Conservation (phyloP, 2,888 invertebrate species). For the Melieria crassipennis region DNA sequence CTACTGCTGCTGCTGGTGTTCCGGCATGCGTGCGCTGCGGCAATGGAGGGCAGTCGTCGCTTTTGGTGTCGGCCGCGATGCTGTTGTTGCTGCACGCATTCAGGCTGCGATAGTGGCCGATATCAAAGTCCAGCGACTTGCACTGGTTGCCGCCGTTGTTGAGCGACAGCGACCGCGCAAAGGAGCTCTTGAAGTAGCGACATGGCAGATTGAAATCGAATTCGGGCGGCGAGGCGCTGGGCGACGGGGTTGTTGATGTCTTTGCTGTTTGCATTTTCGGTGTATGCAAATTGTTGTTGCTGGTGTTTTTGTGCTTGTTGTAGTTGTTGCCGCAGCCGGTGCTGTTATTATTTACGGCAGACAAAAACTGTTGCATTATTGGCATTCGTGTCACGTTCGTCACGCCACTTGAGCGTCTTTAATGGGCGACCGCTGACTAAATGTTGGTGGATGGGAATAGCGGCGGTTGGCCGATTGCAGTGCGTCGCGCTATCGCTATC, state of each 20-base stretch:
- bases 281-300: slow-evolving; percentile 19
- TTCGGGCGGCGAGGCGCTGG: slow-evolving; percentile 54
- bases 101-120: slow-evolving; percentile 21
- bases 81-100: slow-evolving; percentile 34
- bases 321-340: not conserved
- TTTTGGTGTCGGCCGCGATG: slow-evolving; percentile 42
- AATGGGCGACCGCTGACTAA: too few species aligned
- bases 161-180: slow-evolving; percentile 68
- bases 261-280: slow-evolving; percentile 12
- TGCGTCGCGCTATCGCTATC: not conserved
- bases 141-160: slow-evolving; percentile 44
- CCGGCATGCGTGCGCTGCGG: slow-evolving; percentile 45
- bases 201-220: slow-evolving; percentile 65
- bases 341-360: slow-evolving; percentile 13
- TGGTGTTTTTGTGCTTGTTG: slow-evolving; percentile 4
- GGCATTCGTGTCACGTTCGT: slow-evolving; percentile 26
- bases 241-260: slow-evolving; percentile 21
- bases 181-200: slow-evolving; percentile 69
- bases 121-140: slow-evolving; percentile 28
- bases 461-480: not conserved
- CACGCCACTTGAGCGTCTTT: slow-evolving; percentile 7
- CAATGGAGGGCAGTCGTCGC: slow-evolving; percentile 36
- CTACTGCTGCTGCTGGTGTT: slow-evolving; percentile 24
- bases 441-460: too few species aligned
- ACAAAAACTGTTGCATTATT: not conserved